These are phyloP conservation scores for Eulemur albifrons DNA, from an alignment of 2,797 vertebrate species.

Conservation along the genomic window DNA sequence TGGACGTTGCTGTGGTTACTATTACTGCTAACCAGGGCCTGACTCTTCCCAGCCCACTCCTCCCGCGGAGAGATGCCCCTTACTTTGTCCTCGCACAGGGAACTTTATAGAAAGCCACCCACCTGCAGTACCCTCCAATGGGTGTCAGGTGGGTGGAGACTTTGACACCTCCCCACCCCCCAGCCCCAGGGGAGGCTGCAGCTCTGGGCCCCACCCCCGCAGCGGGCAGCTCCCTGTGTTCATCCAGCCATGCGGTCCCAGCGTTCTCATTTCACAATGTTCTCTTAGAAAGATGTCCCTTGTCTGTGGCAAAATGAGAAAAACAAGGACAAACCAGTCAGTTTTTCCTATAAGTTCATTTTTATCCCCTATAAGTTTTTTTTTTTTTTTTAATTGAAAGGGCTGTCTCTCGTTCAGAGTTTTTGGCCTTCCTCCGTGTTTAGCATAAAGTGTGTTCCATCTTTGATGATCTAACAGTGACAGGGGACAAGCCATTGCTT, in stretches of 20 bases:
- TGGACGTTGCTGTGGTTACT: accelerated
- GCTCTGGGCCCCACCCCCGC: neutral
- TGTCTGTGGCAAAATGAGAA: neutral
- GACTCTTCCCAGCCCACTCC: neutral
- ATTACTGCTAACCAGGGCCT: no score
- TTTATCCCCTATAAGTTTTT: no score
- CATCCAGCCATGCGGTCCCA: no score
- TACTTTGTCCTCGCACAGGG: accelerated
- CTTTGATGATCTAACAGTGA: neutral
- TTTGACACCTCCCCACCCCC: neutral
- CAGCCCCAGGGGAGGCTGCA: neutral
- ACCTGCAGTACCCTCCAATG: neutral
- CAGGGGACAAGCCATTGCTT: neutral
- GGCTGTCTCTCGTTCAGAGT: neutral
- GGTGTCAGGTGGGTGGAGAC: neutral
- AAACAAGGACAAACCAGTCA: neutral
- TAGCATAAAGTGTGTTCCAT: neutral
- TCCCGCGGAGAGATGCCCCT: accelerated
- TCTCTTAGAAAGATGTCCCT: neutral
- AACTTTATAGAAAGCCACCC: neutral
- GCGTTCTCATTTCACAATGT: neutral
- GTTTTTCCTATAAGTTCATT: neutral
- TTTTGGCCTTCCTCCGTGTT: neutral
- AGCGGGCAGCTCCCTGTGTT: neutral
- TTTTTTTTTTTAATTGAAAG: neutral